Evolutionary conservation across 2,888 invertebrate genomes (phyloP).

Genomic region (Sylvicola cinctus): DNA sequence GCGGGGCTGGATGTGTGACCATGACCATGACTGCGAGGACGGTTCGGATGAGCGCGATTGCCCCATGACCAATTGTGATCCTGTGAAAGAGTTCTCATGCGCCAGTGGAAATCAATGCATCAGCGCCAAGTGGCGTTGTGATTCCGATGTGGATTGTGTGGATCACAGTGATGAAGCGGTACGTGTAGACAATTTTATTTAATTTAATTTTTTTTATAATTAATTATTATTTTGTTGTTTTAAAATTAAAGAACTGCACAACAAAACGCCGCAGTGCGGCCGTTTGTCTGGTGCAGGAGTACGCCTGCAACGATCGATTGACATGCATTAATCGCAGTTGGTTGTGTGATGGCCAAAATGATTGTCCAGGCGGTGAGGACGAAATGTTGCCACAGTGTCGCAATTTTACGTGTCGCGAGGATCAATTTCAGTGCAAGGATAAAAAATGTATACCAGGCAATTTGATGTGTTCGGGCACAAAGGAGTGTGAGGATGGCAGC

Average conservation of each 20-base stretch:
- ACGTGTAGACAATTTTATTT: slow-evolving; percentile 13
- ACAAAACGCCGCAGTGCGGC: no score
- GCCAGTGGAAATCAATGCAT: slow-evolving; percentile 56
- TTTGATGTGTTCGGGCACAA: slow-evolving; percentile 59
- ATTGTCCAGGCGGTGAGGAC: slow-evolving; percentile 67
- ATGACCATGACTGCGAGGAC: slow-evolving; percentile 74
- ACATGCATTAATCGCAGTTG: slow-evolving; percentile 63
- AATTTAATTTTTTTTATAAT: slow-evolving; percentile 1
- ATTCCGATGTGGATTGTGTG: slow-evolving; percentile 68
- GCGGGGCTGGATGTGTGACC: slow-evolving; percentile 68
- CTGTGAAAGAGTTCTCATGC: slow-evolving; percentile 54
- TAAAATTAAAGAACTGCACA: no score
- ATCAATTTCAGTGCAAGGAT: slow-evolving; percentile 75
- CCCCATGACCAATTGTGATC: slow-evolving; percentile 43
- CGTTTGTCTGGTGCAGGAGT: slow-evolving; percentile 28
- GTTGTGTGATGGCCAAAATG: slow-evolving; percentile 68
- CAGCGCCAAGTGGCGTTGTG: slow-evolving; percentile 62
- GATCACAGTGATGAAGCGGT: slow-evolving; percentile 68
- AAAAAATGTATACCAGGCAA: slow-evolving; percentile 61
- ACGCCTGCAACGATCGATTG: slow-evolving; percentile 57
- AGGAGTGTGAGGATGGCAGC: slow-evolving; percentile 66
- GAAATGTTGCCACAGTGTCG: slow-evolving; percentile 42
- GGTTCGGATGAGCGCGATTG: slow-evolving; percentile 64
- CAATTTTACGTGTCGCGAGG: slow-evolving; percentile 58
- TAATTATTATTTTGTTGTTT: neutral